phyloP scores from a whole-genome alignment of 1,140 invertebrate genomes.

The Centruroides sculpturatus region DNA sequence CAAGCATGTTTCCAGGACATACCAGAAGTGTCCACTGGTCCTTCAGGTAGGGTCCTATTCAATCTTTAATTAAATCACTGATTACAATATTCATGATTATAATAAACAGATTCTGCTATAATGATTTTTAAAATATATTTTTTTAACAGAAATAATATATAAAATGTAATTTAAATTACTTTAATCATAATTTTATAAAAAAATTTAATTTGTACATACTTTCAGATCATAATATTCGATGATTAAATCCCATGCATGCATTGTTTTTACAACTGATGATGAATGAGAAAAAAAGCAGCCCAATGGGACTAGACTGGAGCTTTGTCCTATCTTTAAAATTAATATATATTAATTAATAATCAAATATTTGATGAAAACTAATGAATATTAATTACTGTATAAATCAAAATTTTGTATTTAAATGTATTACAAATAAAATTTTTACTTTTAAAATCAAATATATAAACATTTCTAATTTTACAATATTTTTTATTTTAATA shows the following conservation, averaged over 20 bases:
- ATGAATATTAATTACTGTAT: too few relatives aligned
- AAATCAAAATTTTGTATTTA: too few relatives aligned
- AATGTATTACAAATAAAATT: too few relatives aligned
- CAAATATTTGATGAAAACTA: background rate
- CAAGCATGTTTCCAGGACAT: too few relatives aligned
- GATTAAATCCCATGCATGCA: slow-evolving; percentile 84
- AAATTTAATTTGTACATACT: slow-evolving; percentile 24
- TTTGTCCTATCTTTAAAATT: slow-evolving; percentile 40
- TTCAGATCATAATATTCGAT: slow-evolving; percentile 79
- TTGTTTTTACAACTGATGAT: slow-evolving; percentile 23
- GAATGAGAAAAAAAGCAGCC: slow-evolving; percentile 66
- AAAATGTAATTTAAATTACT: too few relatives aligned
- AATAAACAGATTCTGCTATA: too few relatives aligned
- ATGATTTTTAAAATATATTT: background rate
- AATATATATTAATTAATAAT: slow-evolving; percentile 2
- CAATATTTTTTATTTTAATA: too few relatives aligned
- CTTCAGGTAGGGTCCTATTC: background rate
- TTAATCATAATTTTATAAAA: too few relatives aligned
- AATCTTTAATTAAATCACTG: background rate
- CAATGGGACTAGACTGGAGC: slow-evolving; percentile 69
- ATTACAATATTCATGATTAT: background rate
- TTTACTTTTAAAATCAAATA: too few relatives aligned
- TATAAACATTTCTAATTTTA: too few relatives aligned
- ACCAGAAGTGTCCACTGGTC: too few relatives aligned
- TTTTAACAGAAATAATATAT: too few relatives aligned